Percentiles rank a stretch among this genome's conserved stretches.
phyloP scores from a whole-genome alignment of 2,888 invertebrate species.

The Alsophila aescularia region DNA sequence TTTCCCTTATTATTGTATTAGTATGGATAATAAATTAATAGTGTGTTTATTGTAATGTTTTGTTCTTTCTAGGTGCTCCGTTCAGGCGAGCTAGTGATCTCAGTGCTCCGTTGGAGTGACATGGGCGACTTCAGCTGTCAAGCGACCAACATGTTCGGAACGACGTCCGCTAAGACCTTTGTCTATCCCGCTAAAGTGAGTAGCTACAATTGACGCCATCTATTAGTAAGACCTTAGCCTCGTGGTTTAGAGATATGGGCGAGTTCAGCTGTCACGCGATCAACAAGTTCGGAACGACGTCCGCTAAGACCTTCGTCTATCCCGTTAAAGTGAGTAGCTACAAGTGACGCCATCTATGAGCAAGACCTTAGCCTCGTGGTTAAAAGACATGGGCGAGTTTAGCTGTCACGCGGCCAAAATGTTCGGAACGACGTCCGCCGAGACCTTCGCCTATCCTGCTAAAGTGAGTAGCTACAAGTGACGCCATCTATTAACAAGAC shows the following conservation, averaged over 20 bases:
- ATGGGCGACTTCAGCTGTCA: constrained; percentile 93
- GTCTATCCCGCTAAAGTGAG: constrained; percentile 88
- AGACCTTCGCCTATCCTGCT: constrained; percentile 91
- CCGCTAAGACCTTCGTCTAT: constrained; percentile 89
- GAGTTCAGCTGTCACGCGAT: constrained; percentile 90
- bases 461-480: constrained; percentile 58
- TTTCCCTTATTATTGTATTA: too few relatives aligned
- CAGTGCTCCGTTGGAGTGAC: constrained; percentile 89
- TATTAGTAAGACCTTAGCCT: too few relatives aligned
- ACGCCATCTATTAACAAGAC: background rate
- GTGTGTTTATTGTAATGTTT: background rate
- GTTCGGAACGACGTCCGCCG: constrained; percentile 84
- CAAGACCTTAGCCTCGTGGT: too few relatives aligned
- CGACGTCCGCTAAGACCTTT: constrained; percentile 87
- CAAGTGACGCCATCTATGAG: background rate
- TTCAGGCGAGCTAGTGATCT: constrained; percentile 91
- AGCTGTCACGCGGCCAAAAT: constrained; percentile 89
- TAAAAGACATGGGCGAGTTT: constrained; percentile 95
- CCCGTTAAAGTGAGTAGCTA: constrained; percentile 83
- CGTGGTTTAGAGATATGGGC: constrained; percentile 94
- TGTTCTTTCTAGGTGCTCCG: constrained; percentile 74
- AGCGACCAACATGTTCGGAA: constrained; percentile 86
- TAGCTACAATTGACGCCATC: constrained; percentile 8
- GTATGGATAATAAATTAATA: background rate
- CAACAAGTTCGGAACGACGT: constrained; percentile 85